Base-by-base conservation (phyloP, 2,113 vertebrate species). In the Pitta sordida region DNA sequence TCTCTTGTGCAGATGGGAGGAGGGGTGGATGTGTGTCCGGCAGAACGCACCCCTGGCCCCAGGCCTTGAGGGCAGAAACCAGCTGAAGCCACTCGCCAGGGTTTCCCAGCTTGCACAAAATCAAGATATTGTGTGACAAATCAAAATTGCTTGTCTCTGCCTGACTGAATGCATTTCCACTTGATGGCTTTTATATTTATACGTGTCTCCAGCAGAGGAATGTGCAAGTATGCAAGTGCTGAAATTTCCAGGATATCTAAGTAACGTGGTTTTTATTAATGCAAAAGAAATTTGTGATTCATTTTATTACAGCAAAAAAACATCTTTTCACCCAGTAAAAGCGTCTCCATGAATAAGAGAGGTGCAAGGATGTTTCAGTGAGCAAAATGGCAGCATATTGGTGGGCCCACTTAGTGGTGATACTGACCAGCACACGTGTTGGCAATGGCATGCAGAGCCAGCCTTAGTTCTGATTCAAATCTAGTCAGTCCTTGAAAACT, bases 171-270 rank as follows among this genome's bases (percentile, higher is more conserved):
- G n/a, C 13, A 34, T 91, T 94, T 93, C 74, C 64, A 75, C 59
- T 88, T 77, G 58, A 83, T 70, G 75, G 62, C 15, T n/a, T 95
- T 93, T 90, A 27, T 73, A 76, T 80, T 96, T 95, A 37, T 62
- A 52, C 51, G 1, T 86, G 70, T 64, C 51, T 68, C 26, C 68
- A 56, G 10, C 52, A 68, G 36, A 87, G 58, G 71, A 96, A 91
- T 46, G 67, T 2, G 13, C 52, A 81, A 53, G 32, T 44, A 24
- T 64, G 81, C 65, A 71, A 87, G 75, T 34, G 43, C 86, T 82
- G 60, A 88, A 79, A 51, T 84, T 88, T 81, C 86, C 53, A 64
- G 69, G 46, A 74, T 9, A 13, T 63, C 37, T 46, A 71, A 89
- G 37, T 78, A 74, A 87, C 6, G 22, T 73, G 49, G 13, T 30